Conservation (phyloP, 2,113 vertebrate species). For the Noturus placidus region DNA sequence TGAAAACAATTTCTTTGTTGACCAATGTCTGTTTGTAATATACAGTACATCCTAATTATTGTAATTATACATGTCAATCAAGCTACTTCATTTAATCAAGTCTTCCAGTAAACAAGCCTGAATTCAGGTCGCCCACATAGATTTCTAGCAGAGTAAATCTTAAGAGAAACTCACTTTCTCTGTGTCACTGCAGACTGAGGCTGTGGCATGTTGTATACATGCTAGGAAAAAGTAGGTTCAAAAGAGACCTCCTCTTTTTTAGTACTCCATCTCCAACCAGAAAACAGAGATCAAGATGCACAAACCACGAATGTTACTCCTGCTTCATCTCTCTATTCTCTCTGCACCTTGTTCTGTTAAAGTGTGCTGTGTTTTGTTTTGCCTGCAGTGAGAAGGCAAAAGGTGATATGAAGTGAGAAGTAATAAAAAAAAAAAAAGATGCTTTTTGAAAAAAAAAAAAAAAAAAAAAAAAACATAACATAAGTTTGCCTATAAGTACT, state of each 20-base stretch:
- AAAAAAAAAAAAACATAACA: too few relatives aligned
- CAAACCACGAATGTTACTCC: slow-evolving; percentile 63
- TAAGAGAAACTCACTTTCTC: slow-evolving; percentile 42
- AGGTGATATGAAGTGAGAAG: slow-evolving; percentile 62
- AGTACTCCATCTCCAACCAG: slow-evolving; percentile 52
- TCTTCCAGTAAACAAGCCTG: slow-evolving; percentile 32
- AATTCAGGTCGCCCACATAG: slow-evolving; percentile 39
- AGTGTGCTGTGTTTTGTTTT: slow-evolving; percentile 59
- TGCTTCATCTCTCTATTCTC: slow-evolving; percentile 68
- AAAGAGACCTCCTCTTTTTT: slow-evolving; percentile 59
- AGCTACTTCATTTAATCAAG: slow-evolving; percentile 37
- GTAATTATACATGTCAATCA: slow-evolving; percentile 30
- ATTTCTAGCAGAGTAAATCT: slow-evolving; percentile 15
- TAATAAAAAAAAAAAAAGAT: slow-evolving; percentile 55
- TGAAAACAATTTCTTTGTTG: slow-evolving; percentile 23
- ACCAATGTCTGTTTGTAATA: slow-evolving; percentile 2
- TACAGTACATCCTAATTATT: slow-evolving; percentile 28
- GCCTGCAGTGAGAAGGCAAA: slow-evolving; percentile 69
- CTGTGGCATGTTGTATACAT: slow-evolving; percentile 29
- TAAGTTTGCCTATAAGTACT: neutral
- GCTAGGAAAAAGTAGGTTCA: slow-evolving; percentile 61
- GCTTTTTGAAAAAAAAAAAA: slow-evolving; percentile 58
- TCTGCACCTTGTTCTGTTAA: slow-evolving; percentile 48
- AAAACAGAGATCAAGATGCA: slow-evolving; percentile 60
- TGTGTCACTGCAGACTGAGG: slow-evolving; percentile 29